These are phyloP conservation scores for Hypotaenidia okinawae DNA, from an alignment of 2,797 vertebrate species.

Conservation along the genomic window DNA sequence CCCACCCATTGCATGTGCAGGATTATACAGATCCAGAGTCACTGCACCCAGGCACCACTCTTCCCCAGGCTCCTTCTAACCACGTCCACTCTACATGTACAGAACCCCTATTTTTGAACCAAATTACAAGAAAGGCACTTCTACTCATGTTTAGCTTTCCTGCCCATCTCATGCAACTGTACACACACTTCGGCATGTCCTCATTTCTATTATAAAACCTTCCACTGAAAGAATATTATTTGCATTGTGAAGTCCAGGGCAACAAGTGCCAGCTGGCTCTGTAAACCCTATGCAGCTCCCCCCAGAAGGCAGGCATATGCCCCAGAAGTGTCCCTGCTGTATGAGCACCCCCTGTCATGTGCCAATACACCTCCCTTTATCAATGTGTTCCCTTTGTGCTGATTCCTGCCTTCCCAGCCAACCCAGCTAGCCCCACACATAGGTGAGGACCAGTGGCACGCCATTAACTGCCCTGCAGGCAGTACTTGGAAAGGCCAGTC, in stretches of 20 bases:
- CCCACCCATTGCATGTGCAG: neutral
- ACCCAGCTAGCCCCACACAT: neutral
- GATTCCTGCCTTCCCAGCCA: neutral
- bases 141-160: neutral
- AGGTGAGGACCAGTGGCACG: neutral
- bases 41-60: neutral
- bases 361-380: neutral
- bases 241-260: neutral
- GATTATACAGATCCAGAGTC: neutral
- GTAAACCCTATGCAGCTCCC: neutral
- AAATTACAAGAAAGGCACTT: neutral
- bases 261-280: neutral
- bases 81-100: neutral
- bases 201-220: neutral
- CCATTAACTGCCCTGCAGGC: neutral
- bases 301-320: neutral
- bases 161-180: neutral
- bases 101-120: neutral
- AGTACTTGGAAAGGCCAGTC: neutral
- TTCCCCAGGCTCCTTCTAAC: neutral
- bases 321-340: neutral
- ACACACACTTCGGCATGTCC: neutral
- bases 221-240: neutral
- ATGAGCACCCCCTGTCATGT: rapidly evolving
- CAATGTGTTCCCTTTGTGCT: rapidly evolving